Evolutionary conservation across 1,140 invertebrate species (phyloP), one percentile per base, ranked within the genome.

Genomic region (Zaprionus ornatus): DNA sequence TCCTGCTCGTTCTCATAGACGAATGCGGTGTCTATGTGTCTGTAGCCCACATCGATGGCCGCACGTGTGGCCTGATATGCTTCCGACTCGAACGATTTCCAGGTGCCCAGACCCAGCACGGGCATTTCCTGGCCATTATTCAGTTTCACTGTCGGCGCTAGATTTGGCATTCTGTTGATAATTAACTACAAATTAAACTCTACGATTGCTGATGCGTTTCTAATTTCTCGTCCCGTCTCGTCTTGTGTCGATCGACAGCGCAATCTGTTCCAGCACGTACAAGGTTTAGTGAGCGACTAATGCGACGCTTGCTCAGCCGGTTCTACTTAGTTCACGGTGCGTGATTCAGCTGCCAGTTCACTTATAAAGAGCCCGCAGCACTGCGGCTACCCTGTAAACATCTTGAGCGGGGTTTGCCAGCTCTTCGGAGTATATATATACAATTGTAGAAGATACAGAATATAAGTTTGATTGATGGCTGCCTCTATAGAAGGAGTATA

Each of bases 1-100:
- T 97, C 96, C 57, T 94, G 93, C 85, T 98, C 97, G 92, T 93
- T 93, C 88, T 92, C 93, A 91, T 98, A 97, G 17, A 95, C 92
- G 94, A 94, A 94, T n/a, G 97, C 97, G 86, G 96, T 97, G 91
- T 97, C 96, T 40, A 97, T 94, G 80, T 95, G 95, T 4, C 96
- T 94, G 77, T 97, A 97, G 25, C 96, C 96, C 19, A 94, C 82
- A 66, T 96, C 95, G 48, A 97, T 95, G 0, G 96, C 96, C 54
- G 93, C 83, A 71, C 94, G 94, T 0, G 96, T 94, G 6, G 95
- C 94, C 70, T 94, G 93, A 59, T 94, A 93, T 0, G 95, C 94
- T 82, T 95, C 94, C 25, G 93, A 94, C 50, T 94, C 93, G 67
- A 93, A 93, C 0, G 95, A 95, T 94, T 95, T 81, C 95, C 95